These are phyloP conservation scores for Seriola quinqueradiata DNA, from an alignment of 2,113 vertebrate species.

Conservation along the genomic window DNA sequence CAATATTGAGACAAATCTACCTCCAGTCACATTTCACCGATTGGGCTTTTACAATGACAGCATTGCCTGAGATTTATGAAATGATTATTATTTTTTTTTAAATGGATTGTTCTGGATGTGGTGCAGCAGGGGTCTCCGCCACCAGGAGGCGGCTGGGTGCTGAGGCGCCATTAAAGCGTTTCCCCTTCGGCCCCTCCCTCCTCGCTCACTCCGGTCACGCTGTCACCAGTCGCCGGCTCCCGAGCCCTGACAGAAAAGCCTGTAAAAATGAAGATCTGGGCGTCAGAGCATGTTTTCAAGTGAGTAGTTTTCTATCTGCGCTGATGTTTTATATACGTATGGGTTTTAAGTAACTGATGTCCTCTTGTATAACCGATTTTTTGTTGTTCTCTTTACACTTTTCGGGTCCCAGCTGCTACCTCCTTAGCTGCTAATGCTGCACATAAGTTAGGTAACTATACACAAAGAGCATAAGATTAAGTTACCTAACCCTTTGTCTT, in stretches of 20 bases:
- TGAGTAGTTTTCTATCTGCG: conserved; percentile 47
- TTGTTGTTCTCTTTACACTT: background rate
- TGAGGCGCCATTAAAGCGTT: background rate
- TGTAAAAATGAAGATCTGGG: conserved; percentile 86
- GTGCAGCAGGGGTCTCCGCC: conserved; percentile 1
- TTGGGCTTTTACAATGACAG: too few species aligned
- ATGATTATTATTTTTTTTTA: too few species aligned
- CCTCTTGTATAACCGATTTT: background rate
- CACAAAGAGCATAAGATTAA: background rate
- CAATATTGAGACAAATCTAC: too few species aligned
- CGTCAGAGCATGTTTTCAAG: conserved; percentile 87
- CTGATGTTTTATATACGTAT: fast-evolving
- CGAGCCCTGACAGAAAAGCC: conserved; percentile 46
- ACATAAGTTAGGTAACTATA: conserved; percentile 49
- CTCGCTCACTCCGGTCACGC: conserved; percentile 56
- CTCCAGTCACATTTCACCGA: too few species aligned
- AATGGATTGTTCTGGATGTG: conserved; percentile 8
- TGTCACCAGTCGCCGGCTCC: conserved; percentile 55
- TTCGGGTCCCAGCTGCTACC: conserved; percentile 14
- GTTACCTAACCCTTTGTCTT: background rate
- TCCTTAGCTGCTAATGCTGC: conserved; percentile 32
- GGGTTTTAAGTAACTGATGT: fast-evolving
- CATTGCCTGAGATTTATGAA: too few species aligned
- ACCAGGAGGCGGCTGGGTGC: background rate
- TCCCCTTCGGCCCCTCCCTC: conserved; percentile 22